phyloP scores from a whole-genome alignment of 2,113 vertebrate genomes.

The Cyanocitta stelleri region DNA sequence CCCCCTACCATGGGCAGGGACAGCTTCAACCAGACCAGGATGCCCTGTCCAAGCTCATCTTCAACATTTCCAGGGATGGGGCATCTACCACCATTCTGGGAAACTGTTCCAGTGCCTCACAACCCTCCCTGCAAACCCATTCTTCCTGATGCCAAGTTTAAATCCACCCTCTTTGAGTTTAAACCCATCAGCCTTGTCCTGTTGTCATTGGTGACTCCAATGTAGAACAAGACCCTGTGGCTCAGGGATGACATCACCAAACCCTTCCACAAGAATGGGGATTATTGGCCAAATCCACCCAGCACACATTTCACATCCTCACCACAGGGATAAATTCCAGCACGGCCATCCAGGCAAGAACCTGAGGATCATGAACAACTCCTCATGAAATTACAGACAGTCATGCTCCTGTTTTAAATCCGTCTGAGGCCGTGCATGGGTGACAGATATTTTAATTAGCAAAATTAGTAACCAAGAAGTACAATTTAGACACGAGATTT shows the following conservation, averaged over 20 bases:
- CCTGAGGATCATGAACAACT: background rate
- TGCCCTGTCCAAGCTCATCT: background rate
- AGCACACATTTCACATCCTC: accelerated
- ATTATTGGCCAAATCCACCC: background rate
- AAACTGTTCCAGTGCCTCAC: accelerated
- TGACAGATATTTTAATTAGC: slow-evolving; percentile 43
- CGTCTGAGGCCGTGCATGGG: background rate
- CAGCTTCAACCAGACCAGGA: accelerated
- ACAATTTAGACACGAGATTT: background rate
- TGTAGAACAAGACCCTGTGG: accelerated
- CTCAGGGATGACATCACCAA: accelerated
- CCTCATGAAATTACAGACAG: background rate
- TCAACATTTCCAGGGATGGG: background rate
- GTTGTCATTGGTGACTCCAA: accelerated
- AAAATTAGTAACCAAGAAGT: slow-evolving; percentile 41
- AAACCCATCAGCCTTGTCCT: background rate
- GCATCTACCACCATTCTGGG: background rate
- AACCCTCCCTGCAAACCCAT: accelerated
- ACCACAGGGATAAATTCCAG: background rate
- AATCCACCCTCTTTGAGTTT: background rate
- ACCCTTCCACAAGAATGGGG: accelerated
- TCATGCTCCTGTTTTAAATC: background rate
- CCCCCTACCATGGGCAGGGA: accelerated
- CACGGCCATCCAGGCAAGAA: background rate
- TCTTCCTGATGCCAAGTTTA: accelerated